phyloP scores from a whole-genome alignment of 1,140 invertebrate species.

The Argopecten irradians region DNA sequence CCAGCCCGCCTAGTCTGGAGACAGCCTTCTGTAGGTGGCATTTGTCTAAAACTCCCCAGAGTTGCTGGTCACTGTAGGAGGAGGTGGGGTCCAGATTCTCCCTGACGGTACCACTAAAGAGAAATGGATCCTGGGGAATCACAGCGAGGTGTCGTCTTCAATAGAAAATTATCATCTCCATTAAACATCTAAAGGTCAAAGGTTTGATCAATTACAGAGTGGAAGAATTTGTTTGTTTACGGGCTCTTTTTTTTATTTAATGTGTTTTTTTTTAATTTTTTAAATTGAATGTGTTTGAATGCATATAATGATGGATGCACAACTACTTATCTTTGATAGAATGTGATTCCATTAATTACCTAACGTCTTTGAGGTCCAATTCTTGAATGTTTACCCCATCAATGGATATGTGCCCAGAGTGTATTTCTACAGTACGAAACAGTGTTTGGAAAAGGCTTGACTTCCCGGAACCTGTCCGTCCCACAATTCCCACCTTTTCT shows the following conservation, averaged over 20 bases:
- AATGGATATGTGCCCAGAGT: slow-evolving; percentile 55
- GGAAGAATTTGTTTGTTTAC: no score
- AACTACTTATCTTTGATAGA: no score
- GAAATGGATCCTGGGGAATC: slow-evolving; percentile 78
- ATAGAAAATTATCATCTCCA: no score
- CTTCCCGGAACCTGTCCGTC: background rate
- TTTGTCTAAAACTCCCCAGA: slow-evolving; percentile 78
- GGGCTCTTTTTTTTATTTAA: no score
- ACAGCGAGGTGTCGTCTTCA: slow-evolving; percentile 88
- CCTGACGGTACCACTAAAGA: slow-evolving; percentile 86
- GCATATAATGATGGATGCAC: no score
- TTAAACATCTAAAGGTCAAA: no score
- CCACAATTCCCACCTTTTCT: background rate
- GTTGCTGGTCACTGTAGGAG: slow-evolving; percentile 83
- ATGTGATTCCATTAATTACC: no score
- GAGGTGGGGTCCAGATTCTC: slow-evolving; percentile 83
- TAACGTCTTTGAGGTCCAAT: slow-evolving; percentile 83
- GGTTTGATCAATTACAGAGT: no score
- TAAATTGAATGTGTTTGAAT: no score
- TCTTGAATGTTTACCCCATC: slow-evolving; percentile 84
- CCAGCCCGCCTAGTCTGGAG: slow-evolving; percentile 67
- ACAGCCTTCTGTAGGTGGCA: slow-evolving; percentile 85
- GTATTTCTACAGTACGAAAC: background rate
- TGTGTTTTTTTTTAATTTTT: no score
- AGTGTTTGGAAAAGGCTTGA: background rate